These are phyloP conservation scores for Coronaproctus castanopsis DNA, from an alignment of 2,888 invertebrate species.

Conservation along the genomic window DNA sequence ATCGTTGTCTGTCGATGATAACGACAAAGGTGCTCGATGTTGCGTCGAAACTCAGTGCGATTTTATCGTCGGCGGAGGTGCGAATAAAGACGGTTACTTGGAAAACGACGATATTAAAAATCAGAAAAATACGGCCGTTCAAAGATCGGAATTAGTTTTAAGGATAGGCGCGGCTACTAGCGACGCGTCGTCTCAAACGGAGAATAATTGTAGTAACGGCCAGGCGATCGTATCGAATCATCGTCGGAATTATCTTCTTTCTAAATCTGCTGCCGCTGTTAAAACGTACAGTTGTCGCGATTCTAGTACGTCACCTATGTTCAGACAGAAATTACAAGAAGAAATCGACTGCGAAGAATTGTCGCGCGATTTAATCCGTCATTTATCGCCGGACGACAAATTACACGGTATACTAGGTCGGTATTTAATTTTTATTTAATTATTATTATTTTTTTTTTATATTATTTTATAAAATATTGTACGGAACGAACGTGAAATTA, in stretches of 20 bases:
- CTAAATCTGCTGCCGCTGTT: conserved; percentile 6
- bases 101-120: background rate
- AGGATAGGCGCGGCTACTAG: conserved; percentile 39
- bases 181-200: conserved; percentile 40
- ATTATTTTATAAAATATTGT: too few species aligned
- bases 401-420: conserved; percentile 42
- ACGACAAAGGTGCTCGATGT: background rate
- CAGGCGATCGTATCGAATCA: background rate
- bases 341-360: conserved; percentile 60
- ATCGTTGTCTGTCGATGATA: background rate
- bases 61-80: conserved; percentile 2
- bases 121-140: too few species aligned
- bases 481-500: too few species aligned
- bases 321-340: conserved; percentile 43
- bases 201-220: background rate
- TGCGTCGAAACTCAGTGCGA: conserved; percentile 14
- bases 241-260: background rate
- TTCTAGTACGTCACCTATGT: conserved; percentile 26
- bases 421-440: conserved; percentile 13
- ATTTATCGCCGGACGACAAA: conserved; percentile 40
- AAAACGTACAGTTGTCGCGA: conserved; percentile 22
- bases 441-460: conserved; percentile 1
- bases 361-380: conserved; percentile 39
- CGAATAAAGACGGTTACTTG: background rate
- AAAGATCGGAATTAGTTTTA: conserved; percentile 40